Evolutionary conservation across 2,797 vertebrate genomes (phyloP), one percentile per base, ranked within the genome.

Genomic region (Salmo trutta): DNA sequence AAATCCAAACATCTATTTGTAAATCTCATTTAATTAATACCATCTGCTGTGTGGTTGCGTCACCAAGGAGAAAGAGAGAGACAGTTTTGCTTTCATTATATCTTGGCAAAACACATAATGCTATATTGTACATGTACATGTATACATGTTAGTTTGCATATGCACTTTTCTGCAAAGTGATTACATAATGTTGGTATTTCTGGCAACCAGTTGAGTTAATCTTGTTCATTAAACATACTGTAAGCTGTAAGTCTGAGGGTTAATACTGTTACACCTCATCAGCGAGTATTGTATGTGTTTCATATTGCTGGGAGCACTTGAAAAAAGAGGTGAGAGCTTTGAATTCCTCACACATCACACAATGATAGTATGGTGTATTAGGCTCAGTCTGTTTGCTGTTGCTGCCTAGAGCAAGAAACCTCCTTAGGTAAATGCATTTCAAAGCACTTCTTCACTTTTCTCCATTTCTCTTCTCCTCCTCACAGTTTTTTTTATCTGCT

Each of bases 1-100:
- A 29, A 82, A 80, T 84, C 56, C 12, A 76, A 80, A 73, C 79
- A 80, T 85, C 79, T 83, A 67, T 84, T 84, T 81, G 82, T 69
- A 73, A 74, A 87, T 83, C 76, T 12, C 65, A 84, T 87, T 82
- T 89, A 88, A 90, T 89, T 89, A 75, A 76, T 66, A 78, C 85
- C 84, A 85, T 90, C 87, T 91, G 90, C 76, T 74, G 75, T 82
- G 74, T 77, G 64, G 71, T 72, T 76, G 69, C 73, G 79, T 78
- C 21, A 12, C 69, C 21, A 74, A 69, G 71, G 74, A 81, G 79
- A 77, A 33, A 21, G 31, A 2, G 73, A 75, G 75, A 77, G 17
- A 31, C 82, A 79, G 53, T 21, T 59, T 77, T 62, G 79, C 29
- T 64, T 54, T 66, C 5, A 5, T 71, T 84, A 72, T 79, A 75